Base-by-base conservation (phyloP, 2,888 invertebrate genomes). In the Sialis lutaria region DNA sequence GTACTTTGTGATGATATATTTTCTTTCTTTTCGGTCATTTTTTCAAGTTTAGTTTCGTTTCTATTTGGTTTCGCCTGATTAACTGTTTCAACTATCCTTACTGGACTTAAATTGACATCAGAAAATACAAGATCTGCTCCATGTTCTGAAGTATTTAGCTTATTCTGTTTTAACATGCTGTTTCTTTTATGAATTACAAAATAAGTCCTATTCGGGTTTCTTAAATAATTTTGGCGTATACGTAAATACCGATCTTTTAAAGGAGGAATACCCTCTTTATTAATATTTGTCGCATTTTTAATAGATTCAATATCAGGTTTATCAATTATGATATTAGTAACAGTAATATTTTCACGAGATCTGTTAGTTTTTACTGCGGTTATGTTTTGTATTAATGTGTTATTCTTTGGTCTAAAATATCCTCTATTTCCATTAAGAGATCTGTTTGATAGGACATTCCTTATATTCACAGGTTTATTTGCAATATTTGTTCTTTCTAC, bases 401-500 rank as follows among this genome's bases (percentile, higher is more conserved):
- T 40, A 13, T 31, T 47, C 33, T 49, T 40, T 42, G 48, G 41
- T 49, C 49, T 48, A 22, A 42, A 65, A 54, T 70, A 71, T 41
- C 69, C 68, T 54, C 67, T 70, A 8, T 68, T 65, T 57, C 70
- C 57, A 33, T 68, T 67, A 9, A 67, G 67, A 48, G 67, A 63
- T 45, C 70, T 61, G 35, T 67, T 67, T 8, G 70, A 70, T n/a
- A 69, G 68, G 6, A 45, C 12, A 30, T 30, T n/a, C 8, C 67
- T 67, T 7, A 70, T 69, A 60, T 70, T 71, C 1, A 69, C 67
- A 6, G 69, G 68, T 52, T 72, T 72, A 55, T 70, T 70, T 53
- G 71, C 71, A 51, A 70, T 70, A 2, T 65, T 59, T 59, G 69
- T 70, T 54, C 68, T 72, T 0, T 72, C 69, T n/a, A 73, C 74